phyloP scores from a whole-genome alignment of 1,140 invertebrate genomes.

The Chrysomallon squamiferum region DNA sequence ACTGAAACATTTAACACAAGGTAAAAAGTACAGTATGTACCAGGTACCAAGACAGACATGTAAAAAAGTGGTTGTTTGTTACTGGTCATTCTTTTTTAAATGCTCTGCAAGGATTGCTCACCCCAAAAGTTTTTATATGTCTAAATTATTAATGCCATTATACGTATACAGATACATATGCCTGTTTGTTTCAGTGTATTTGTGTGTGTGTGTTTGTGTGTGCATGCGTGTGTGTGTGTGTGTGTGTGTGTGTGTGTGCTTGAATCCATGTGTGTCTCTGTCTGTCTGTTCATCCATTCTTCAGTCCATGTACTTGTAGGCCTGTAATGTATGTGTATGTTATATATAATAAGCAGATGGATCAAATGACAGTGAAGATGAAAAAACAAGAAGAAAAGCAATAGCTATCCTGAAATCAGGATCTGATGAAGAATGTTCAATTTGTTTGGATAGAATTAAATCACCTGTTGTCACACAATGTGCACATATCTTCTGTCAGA shows the following conservation, averaged over 20 bases:
- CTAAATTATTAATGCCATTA: too few species aligned
- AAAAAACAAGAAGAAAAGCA: slow-evolving; percentile 24
- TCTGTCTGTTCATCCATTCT: neutral
- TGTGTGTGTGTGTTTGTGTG: too few species aligned
- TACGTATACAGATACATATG: too few species aligned
- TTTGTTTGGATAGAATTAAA: slow-evolving; percentile 38
- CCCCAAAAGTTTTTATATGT: too few species aligned
- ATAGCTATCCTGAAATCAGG: slow-evolving; percentile 31
- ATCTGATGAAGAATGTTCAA: slow-evolving; percentile 46
- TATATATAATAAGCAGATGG: neutral
- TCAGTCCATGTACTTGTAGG: neutral
- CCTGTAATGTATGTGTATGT: neutral
- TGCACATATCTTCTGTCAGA: slow-evolving; percentile 43
- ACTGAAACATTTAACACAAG: too few species aligned
- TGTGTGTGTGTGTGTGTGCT: neutral
- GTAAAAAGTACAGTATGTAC: too few species aligned
- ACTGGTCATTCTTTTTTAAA: too few species aligned
- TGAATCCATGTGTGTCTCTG: neutral
- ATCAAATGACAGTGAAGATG: neutral
- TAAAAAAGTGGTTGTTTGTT: too few species aligned
- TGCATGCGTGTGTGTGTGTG: too few species aligned
- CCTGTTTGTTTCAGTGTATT: too few species aligned
- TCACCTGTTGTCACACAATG: slow-evolving; percentile 39
- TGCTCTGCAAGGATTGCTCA: too few species aligned
- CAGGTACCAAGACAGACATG: too few species aligned